phyloP scores from a whole-genome alignment of 2,113 vertebrate genomes.

The Malaclemys terrapin region DNA sequence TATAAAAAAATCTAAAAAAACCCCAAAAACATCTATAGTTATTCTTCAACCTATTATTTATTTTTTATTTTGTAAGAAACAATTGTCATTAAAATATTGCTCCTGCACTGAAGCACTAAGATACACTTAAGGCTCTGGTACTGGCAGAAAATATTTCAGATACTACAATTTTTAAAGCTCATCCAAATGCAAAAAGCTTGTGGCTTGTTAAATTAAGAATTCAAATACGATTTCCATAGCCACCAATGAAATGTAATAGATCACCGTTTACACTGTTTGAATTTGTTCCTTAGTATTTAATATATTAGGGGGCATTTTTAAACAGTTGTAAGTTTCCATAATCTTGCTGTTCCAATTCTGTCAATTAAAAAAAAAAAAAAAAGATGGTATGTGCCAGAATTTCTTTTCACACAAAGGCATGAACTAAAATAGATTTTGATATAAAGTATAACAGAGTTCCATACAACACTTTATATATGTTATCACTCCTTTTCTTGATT shows the following conservation, averaged over 20 bases:
- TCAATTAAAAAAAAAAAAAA: neutral
- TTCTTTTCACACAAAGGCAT: neutral
- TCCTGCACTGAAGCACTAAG: neutral
- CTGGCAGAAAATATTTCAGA: neutral
- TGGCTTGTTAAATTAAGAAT: neutral
- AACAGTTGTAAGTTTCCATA: neutral
- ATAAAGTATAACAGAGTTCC: neutral
- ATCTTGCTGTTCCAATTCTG: neutral
- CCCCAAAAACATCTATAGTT: neutral
- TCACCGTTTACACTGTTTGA: neutral
- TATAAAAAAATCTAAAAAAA: neutral
- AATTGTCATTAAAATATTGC: neutral
- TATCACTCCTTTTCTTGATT: fast-evolving
- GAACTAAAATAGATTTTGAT: neutral
- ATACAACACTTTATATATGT: neutral
- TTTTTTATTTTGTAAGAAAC: neutral
- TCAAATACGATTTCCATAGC: neutral
- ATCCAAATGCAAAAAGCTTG: neutral
- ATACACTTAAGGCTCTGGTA: neutral
- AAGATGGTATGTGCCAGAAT: neutral
- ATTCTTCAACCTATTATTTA: neutral
- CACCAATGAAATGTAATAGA: neutral
- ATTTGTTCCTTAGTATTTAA: neutral
- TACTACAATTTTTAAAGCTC: neutral
- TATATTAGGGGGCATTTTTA: neutral